A percentile compares a stretch with the other conserved stretches of the same genome.
Conservation (phyloP, 2,888 invertebrate species). For the Hesperia comma region DNA sequence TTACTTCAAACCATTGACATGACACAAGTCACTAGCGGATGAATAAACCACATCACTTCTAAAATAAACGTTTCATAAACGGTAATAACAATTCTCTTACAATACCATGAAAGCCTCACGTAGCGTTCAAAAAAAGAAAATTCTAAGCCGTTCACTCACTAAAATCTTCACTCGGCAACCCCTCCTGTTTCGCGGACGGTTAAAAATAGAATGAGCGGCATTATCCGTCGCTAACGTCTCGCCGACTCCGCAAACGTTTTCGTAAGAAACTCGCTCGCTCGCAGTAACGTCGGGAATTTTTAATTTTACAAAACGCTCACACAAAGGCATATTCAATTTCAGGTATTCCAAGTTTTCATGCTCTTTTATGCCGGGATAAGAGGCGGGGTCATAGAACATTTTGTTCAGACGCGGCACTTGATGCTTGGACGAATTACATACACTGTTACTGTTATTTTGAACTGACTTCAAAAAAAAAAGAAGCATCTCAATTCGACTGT, state of each 20-base stretch:
- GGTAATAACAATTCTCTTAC: no score
- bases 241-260: constrained; percentile 22
- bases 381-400: background rate
- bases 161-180: no score
- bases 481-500: no score
- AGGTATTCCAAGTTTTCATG: constrained; percentile 14
- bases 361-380: background rate
- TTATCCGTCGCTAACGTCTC: constrained; percentile 11
- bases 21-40: no score
- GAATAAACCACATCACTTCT: no score
- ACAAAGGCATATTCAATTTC: constrained; percentile 23
- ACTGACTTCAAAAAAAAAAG: no score
- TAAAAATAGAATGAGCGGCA: constrained; percentile 15
- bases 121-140: no score
- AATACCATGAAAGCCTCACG: no score
- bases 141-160: no score
- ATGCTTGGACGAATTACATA: background rate
- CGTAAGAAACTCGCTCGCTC: constrained; percentile 14
- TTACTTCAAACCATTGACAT: no score
- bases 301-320: constrained; percentile 27
- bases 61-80: no score
- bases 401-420: background rate
- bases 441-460: no score
- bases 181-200: background rate
- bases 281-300: constrained; percentile 25